Percentiles rank a stretch among this genome's conserved stretches.
Evolutionary conservation across 2,113 vertebrate genomes (phyloP).

Genomic region (Sander lucioperca): DNA sequence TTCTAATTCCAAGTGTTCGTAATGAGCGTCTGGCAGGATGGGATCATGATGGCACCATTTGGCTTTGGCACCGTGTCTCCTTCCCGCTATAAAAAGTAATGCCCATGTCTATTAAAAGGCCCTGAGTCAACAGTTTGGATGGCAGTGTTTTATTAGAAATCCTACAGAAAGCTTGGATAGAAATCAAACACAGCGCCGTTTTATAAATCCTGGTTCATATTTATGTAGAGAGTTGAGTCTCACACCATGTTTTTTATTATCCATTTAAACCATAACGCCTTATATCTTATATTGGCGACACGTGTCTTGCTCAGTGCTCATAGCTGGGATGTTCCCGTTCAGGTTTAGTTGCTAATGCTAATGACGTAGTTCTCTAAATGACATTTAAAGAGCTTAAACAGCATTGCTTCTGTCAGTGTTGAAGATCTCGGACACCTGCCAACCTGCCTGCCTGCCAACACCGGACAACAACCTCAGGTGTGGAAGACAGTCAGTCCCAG

Average conservation of each 20-base stretch:
- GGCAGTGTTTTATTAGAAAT: constrained; percentile 41
- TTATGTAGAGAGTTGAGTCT: background rate
- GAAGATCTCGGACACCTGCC: constrained; percentile 1
- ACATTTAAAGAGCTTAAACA: background rate
- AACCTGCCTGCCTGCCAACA: background rate
- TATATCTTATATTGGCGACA: background rate
- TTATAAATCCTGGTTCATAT: background rate
- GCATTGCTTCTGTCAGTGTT: background rate
- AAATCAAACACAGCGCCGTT: constrained; percentile 6
- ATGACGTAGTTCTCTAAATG: background rate
- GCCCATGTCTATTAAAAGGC: constrained; percentile 49
- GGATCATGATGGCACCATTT: background rate
- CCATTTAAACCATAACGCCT: background rate
- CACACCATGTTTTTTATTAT: background rate
- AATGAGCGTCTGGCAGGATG: constrained; percentile 20
- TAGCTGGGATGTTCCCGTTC: background rate
- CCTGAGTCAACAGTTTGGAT: constrained; percentile 63
- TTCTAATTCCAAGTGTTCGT: constrained; percentile 10
- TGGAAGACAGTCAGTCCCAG: background rate
- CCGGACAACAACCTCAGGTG: constrained; percentile 9
- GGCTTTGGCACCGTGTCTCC: constrained; percentile 42
- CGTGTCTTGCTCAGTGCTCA: too few relatives aligned
- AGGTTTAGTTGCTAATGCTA: background rate
- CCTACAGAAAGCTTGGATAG: constrained; percentile 18
- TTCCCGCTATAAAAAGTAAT: constrained; percentile 53